phyloP scores from a whole-genome alignment of 1,140 invertebrate species.

The Hylaeus anthracinus region DNA sequence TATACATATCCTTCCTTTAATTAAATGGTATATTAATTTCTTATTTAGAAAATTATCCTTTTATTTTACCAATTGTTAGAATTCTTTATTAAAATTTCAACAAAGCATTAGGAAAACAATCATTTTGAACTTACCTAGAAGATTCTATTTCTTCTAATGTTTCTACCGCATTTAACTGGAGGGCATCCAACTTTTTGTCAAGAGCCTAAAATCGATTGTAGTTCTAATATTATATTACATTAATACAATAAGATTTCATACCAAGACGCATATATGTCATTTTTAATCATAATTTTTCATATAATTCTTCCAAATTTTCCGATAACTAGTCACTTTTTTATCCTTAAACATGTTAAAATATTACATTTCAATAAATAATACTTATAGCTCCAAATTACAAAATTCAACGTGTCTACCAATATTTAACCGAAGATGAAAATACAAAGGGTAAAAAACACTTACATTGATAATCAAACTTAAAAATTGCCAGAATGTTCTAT shows the following conservation, averaged over 20 bases:
- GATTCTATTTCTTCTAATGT: constrained; percentile 72
- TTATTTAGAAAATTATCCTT: neutral
- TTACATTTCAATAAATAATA: neutral
- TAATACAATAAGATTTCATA: constrained; percentile 29
- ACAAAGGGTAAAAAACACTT: neutral
- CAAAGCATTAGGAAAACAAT: constrained; percentile 14
- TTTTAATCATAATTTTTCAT: neutral
- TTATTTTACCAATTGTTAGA: neutral
- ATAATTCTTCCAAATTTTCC: neutral
- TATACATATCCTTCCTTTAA: neutral
- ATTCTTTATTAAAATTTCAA: constrained; percentile 4
- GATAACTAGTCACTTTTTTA: no score
- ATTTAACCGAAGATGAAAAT: neutral
- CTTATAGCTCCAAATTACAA: neutral
- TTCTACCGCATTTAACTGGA: constrained; percentile 71
- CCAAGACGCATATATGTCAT: neutral
- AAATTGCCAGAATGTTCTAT: neutral
- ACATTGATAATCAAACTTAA: no score
- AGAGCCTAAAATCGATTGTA: constrained; percentile 70
- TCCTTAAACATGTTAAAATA: neutral
- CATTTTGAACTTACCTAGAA: constrained; percentile 65
- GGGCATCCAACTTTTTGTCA: constrained; percentile 74
- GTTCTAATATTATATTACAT: constrained; percentile 19
- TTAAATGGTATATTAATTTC: neutral
- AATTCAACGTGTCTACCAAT: neutral